phyloP scores from a whole-genome alignment of 2,888 invertebrate genomes.

The Pycnomerus fuliginosus region DNA sequence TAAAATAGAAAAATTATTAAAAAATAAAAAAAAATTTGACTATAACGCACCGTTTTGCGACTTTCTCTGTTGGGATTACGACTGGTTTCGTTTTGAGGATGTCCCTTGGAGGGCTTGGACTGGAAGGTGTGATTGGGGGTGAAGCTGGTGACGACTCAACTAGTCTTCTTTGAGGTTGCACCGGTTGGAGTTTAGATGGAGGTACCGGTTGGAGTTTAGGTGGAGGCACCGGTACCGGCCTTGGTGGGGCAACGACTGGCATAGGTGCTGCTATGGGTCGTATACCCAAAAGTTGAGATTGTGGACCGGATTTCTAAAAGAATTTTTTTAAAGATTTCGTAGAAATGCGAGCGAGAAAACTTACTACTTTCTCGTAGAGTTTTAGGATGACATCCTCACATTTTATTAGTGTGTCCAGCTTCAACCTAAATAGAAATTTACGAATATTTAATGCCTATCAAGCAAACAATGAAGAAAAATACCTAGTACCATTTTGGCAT shows the following conservation, averaged over 20 bases:
- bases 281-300: no score
- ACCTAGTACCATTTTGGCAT: no score
- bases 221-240: background rate
- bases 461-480: background rate
- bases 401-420: conserved; percentile 66
- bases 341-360: conserved; percentile 21
- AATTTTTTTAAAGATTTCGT: conserved; percentile 2
- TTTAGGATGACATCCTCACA: conserved; percentile 70
- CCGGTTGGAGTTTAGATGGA: background rate
- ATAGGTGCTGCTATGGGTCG: background rate
- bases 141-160: background rate
- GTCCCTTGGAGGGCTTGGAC: conserved; percentile 53
- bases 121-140: conserved; percentile 48
- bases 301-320: conserved; percentile 1
- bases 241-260: background rate
- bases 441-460: background rate
- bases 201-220: background rate
- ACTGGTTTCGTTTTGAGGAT: conserved; percentile 46
- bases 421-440: conserved; percentile 55
- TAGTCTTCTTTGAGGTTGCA: no score
- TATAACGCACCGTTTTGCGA: conserved; percentile 19
- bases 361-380: conserved; percentile 67
- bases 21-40: conserved; percentile 9
- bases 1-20: background rate
- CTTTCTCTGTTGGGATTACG: conserved; percentile 51